Evolutionary conservation across 2,888 invertebrate species (phyloP), one percentile per base, ranked within the genome.

Genomic region (Drosophila suboccidentalis): DNA sequence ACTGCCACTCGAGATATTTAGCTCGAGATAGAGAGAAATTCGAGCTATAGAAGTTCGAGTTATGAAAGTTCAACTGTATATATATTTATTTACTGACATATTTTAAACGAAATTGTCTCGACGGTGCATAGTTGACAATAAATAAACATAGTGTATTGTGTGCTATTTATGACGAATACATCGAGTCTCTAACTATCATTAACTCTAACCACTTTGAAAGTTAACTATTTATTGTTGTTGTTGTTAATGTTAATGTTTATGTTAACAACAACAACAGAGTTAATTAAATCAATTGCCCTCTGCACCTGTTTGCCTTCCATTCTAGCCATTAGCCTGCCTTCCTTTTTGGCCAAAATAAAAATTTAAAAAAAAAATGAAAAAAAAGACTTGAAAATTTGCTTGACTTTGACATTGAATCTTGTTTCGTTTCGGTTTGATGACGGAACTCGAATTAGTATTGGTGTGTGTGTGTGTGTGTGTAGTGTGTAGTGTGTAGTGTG

Each of bases 381-480:
- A 17, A 32, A 22, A 4, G 0, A n/a, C 6, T 11, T 34, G 29
- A 19, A 47, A 68, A 61, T 41, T 51, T 58, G 49, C 69, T 73
- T 77, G 79, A 71, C 80, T 70, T 62, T 82, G 84, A 72, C 85
- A 79, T 85, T 85, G 79, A 84, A 80, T 76, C 50, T 62, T 13
- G 15, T 58, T 57, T 64, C 43, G 47, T 15, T 58, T 72, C 73
- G 77, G 61, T 71, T 68, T 66, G 78, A 70, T 82, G 82, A 80
- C 82, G 82, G 74, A 82, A 80, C 71, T 74, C 43, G 8, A 51
- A 63, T 55, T n/a, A 22, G 44, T 22, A 4, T 34, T 15, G 5
- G 15, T 60, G 55, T 34, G 38, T 41, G 55, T 44, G 10, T 36
- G 39, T 8, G 38, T 49, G 13, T 47, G 22, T 60, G 59, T 32